Evolutionary conservation across 2,888 invertebrate genomes (phyloP).

Genomic region (Philereme vetulata): DNA sequence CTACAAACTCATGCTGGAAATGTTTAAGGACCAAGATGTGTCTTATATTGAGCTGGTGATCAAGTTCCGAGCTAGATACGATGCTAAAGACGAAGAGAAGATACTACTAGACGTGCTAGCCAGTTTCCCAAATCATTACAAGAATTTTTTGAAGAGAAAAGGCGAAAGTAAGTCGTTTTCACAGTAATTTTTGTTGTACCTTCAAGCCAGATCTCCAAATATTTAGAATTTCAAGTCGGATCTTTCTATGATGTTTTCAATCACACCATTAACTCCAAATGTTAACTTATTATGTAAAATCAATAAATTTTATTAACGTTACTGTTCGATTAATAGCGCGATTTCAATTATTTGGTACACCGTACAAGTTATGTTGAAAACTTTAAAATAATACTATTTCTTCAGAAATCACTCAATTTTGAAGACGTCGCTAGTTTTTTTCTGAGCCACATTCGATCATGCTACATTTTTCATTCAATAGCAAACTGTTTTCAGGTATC

Average conservation of each 20-base stretch:
- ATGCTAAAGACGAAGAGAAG: slow-evolving; percentile 54
- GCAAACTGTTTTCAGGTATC: slow-evolving; percentile 35
- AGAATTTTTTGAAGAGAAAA: slow-evolving; percentile 52
- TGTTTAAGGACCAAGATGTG: slow-evolving; percentile 64
- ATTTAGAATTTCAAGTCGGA: neutral
- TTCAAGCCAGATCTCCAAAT: neutral
- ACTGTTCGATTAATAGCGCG: no score
- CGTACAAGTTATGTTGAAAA: no score
- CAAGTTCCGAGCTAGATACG: slow-evolving; percentile 62
- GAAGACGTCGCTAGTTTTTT: no score
- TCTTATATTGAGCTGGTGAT: slow-evolving; percentile 69
- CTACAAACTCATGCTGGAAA: slow-evolving; percentile 51
- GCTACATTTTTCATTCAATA: slow-evolving; percentile 22
- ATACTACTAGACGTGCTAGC: slow-evolving; percentile 60
- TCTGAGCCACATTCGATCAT: no score
- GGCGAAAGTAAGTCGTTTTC: slow-evolving; percentile 59
- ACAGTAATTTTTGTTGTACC: neutral
- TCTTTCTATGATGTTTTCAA: no score
- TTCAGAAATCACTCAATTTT: no score
- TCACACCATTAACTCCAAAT: no score
- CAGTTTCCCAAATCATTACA: slow-evolving; percentile 56
- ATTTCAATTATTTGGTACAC: no score
- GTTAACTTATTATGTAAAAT: no score
- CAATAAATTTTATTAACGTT: no score
- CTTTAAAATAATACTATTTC: no score